phyloP scores from a whole-genome alignment of 2,797 vertebrate genomes.

The Peromyscus attwateri region DNA sequence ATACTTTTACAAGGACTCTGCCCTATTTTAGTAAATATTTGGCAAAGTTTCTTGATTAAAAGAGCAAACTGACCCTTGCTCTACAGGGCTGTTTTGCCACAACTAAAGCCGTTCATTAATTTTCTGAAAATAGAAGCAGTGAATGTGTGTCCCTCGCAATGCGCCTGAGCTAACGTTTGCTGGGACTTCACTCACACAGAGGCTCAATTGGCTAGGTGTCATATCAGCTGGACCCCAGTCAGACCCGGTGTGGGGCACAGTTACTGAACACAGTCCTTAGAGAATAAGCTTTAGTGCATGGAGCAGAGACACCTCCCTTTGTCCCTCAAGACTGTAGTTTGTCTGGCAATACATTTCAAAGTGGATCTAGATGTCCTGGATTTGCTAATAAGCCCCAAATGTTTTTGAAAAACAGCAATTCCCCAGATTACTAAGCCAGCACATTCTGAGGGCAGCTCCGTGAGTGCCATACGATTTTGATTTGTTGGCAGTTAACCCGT shows the following conservation, averaged over 20 bases:
- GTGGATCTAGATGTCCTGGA: conserved; percentile 55
- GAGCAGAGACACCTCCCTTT: conserved; percentile 50
- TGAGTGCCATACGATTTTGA: conserved; percentile 65
- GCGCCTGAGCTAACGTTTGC: conserved; percentile 67
- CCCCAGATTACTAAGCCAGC: conserved; percentile 63
- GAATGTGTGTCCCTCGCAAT: conserved; percentile 71
- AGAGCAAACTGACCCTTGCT: conserved; percentile 88
- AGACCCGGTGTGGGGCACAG: conserved; percentile 36
- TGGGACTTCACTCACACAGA: conserved; percentile 52
- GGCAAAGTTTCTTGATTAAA: conserved; percentile 89
- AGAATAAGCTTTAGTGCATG: conserved; percentile 55
- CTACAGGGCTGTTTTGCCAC: conserved; percentile 84
- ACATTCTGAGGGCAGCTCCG: not conserved
- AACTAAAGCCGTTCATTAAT: conserved; percentile 85
- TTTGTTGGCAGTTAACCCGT: conserved; percentile 63
- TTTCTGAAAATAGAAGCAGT: conserved; percentile 85
- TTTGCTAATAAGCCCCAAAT: conserved; percentile 73
- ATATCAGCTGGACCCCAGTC: conserved; percentile 25
- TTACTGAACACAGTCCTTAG: conserved; percentile 47
- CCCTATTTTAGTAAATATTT: conserved; percentile 92
- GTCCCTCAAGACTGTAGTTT: conserved; percentile 37
- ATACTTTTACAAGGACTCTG: conserved; percentile 90
- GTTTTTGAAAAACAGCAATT: conserved; percentile 68
- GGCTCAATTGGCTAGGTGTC: conserved; percentile 46
- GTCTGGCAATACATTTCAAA: conserved; percentile 71